Percentiles rank a stretch among this genome's conserved stretches.
phyloP scores from a whole-genome alignment of 2,888 invertebrate genomes.

The Chaetogeoica ovagalla region DNA sequence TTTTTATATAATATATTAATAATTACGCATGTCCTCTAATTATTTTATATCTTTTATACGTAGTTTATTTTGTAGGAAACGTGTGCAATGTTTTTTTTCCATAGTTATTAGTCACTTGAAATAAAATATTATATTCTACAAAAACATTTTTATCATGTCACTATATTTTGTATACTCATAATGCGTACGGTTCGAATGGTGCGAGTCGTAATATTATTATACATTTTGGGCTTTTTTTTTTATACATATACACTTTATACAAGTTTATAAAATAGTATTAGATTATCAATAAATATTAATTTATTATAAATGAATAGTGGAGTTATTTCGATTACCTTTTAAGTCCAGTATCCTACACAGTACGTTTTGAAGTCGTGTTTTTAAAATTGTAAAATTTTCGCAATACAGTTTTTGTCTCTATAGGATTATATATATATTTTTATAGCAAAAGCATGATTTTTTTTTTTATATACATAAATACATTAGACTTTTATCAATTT shows the following conservation, averaged over 20 bases:
- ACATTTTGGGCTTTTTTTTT: neutral
- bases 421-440: too few relatives aligned
- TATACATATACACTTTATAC: neutral
- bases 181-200: neutral
- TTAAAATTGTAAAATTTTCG: too few relatives aligned
- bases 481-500: too few relatives aligned
- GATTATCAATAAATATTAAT: conserved; percentile 20
- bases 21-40: neutral
- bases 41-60: conserved; percentile 15
- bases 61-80: conserved; percentile 28
- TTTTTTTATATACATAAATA: too few relatives aligned
- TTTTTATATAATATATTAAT: neutral
- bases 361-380: too few relatives aligned
- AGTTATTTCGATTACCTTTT: neutral
- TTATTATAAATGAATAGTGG: neutral
- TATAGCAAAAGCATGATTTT: too few relatives aligned
- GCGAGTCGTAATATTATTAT: neutral
- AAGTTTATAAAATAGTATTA: conserved; percentile 1
- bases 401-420: too few relatives aligned
- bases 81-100: conserved; percentile 29
- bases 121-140: conserved; percentile 14
- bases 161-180: conserved; percentile 12
- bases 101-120: conserved; percentile 20
- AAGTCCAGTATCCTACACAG: too few relatives aligned
- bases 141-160: neutral